Percentiles rank a stretch among this genome's conserved stretches.
Evolutionary conservation across 2,888 invertebrate species (phyloP).

Genomic region (Holacanthella duospinosa): DNA sequence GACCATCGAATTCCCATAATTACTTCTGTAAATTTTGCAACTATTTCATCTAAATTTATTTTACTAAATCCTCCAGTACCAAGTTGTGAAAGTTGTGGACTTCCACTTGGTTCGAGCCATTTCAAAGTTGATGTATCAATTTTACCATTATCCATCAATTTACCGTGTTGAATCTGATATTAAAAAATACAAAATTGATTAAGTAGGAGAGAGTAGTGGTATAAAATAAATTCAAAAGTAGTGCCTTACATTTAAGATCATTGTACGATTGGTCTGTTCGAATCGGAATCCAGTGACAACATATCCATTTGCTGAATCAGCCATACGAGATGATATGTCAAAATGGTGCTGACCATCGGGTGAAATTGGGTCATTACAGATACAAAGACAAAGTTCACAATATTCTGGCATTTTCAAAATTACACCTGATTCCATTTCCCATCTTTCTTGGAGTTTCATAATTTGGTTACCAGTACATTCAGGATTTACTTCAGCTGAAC

Average conservation of each 20-base stretch:
- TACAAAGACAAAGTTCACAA: constrained; percentile 21
- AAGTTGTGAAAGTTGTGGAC: neutral
- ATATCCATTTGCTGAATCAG: neutral
- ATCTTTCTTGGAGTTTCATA: constrained; percentile 6
- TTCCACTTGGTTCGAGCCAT: constrained; percentile 8
- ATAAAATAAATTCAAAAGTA: no score
- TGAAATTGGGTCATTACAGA: constrained; percentile 15
- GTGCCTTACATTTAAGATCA: constrained; percentile 13
- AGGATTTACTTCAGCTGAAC: neutral
- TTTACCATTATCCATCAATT: constrained; percentile 9
- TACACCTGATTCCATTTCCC: constrained; percentile 20
- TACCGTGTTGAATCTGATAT: constrained; percentile 14
- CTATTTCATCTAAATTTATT: constrained; percentile 14
- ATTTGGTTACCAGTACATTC: neutral
- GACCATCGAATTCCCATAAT: constrained; percentile 15
- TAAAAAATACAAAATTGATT: neutral
- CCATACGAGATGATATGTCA: constrained; percentile 1
- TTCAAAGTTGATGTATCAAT: constrained; percentile 6
- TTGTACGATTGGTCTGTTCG: constrained; percentile 10
- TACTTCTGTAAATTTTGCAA: constrained; percentile 1
- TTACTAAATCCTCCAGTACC: constrained; percentile 11
- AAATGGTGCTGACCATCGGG: constrained; percentile 9
- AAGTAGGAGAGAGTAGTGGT: no score
- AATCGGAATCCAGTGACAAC: constrained; percentile 14
- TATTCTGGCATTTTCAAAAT: constrained; percentile 20